Evolutionary conservation across 1,140 invertebrate species (phyloP), one percentile per base, ranked within the genome.

Genomic region (Pogonognathellus flavescens): DNA sequence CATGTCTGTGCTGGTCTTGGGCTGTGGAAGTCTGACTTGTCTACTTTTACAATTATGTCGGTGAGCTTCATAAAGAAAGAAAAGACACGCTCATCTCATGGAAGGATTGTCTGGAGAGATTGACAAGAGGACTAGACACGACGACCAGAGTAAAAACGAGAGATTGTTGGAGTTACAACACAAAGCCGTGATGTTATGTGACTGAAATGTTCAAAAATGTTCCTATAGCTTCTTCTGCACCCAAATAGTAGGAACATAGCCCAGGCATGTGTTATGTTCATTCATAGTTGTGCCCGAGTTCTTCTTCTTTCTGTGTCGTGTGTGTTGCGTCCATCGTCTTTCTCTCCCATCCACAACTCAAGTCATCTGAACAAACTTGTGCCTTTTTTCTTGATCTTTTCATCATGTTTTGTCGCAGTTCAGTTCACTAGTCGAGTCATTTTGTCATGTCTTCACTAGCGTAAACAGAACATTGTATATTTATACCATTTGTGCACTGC

Each of bases 21-120:
- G 20, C 25, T 25, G 62, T 25, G 22, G 20, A 66, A 20, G 20
- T 31, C 22, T 66, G 62, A 66, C 62, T 66, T 66, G 22, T 66
- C 62, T 66, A 66, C 62, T 66, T 66, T 22, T 66, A 66, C 62
- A 66, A 66, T 66, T 66, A 66, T 66, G 62, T 66, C 62, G 25
- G 25, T 25, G 62, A 66, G 62, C 20, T 66, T 66, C 62, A 66
- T 66, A 66, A 66, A 66, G 62, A 66, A 66, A 25, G 62, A 66
- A 66, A 66, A 20, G 62, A 66, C 62, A 66, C 62, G 62, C 60
- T 66, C 62, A 25, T 66, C 62, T 66, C 62, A 25, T 66, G 20
- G 18, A 66, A 66, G 25, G 62, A 66, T 66, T 25, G 62, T 66
- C 62, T 20, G 20, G 62, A 66, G 62, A 66, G 62, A 66, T 66